phyloP scores from a whole-genome alignment of 2,797 vertebrate genomes.

The Galagoides demidoff region DNA sequence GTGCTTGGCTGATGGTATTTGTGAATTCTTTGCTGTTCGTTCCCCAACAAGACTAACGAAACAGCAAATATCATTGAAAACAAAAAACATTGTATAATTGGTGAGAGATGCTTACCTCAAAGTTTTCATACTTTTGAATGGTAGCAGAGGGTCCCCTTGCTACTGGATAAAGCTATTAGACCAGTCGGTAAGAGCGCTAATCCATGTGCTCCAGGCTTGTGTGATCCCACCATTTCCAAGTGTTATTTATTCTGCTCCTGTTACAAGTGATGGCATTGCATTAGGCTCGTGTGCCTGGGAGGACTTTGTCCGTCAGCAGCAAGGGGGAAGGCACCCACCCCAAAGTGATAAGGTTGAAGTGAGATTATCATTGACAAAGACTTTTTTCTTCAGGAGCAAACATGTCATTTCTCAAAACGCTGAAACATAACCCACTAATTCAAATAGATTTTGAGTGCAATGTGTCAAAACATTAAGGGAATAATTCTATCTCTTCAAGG shows the following conservation, averaged over 20 bases:
- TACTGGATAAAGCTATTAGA: constrained; percentile 84
- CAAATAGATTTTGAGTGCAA: constrained; percentile 81
- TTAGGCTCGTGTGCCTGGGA: constrained; percentile 64
- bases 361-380: constrained; percentile 69
- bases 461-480: constrained; percentile 82
- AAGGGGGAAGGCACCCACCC: neutral
- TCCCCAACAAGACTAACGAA: too few species aligned
- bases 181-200: constrained; percentile 84
- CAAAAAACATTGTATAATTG: neutral
- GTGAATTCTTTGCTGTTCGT: too few species aligned
- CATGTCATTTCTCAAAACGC: constrained; percentile 81
- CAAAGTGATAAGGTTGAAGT: constrained; percentile 28
- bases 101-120: constrained; percentile 50
- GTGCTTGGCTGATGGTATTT: too few species aligned
- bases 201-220: constrained; percentile 83
- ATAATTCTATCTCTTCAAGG: constrained; percentile 79
- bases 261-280: constrained; percentile 70
- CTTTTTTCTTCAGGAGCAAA: constrained; percentile 61
- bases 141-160: constrained; percentile 82
- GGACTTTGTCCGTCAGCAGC: neutral
- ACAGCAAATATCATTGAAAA: too few species aligned
- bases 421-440: constrained; percentile 74
- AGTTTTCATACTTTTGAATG: constrained; percentile 67
- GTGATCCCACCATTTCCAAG: constrained; percentile 83
- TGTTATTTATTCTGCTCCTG: constrained; percentile 73